phyloP scores from a whole-genome alignment of 1,140 invertebrate species.

The Caenorhabditis brenneri region DNA sequence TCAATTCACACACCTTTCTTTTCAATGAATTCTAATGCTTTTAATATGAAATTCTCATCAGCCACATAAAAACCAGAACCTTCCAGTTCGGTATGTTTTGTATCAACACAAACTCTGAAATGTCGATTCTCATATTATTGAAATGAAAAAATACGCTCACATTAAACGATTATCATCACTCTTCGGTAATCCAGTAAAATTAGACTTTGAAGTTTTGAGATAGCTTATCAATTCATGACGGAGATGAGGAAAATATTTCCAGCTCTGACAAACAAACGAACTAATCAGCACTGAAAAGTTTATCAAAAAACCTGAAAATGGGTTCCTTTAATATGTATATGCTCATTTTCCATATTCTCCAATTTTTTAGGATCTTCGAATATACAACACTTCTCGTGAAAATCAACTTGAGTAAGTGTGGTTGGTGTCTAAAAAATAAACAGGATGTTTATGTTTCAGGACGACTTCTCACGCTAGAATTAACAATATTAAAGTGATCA shows the following conservation, averaged over 20 bases:
- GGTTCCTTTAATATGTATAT: too few relatives aligned
- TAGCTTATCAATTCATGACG: not conserved
- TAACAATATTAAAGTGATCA: not conserved
- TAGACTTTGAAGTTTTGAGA: not conserved
- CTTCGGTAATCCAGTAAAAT: not conserved
- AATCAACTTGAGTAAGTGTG: too few relatives aligned
- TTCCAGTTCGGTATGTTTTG: not conserved
- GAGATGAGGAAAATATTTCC: not conserved
- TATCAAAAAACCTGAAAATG: too few relatives aligned
- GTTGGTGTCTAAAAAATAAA: too few relatives aligned
- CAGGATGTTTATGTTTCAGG: too few relatives aligned
- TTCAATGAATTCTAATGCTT: not conserved
- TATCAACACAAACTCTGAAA: not conserved
- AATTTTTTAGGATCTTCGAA: too few relatives aligned
- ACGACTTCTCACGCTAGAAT: not conserved
- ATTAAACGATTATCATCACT: not conserved
- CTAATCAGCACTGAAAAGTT: too few relatives aligned
- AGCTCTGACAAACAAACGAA: conserved; percentile 1
- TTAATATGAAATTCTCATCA: not conserved
- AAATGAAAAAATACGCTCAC: not conserved
- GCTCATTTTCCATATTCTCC: too few relatives aligned
- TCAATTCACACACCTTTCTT: not conserved
- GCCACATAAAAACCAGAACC: not conserved
- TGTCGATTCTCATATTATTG: not conserved
- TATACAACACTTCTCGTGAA: too few relatives aligned